Percentiles rank a stretch among this genome's conserved stretches.
Evolutionary conservation across 1,140 invertebrate genomes (phyloP).

Genomic region (Chionoecetes opilio): DNA sequence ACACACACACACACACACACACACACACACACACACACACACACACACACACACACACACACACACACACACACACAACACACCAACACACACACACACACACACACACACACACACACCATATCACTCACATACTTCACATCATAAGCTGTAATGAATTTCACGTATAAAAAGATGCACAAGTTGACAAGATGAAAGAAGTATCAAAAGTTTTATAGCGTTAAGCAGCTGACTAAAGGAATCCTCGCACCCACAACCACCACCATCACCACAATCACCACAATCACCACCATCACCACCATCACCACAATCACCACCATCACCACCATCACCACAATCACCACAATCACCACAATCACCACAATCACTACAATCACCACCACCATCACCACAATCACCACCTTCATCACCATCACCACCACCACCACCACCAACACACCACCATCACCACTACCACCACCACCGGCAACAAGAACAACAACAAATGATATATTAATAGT

Average conservation of each 20-base stretch:
- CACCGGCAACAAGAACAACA: background rate
- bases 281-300: no score
- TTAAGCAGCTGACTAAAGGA: background rate
- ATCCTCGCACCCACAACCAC: background rate
- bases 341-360: no score
- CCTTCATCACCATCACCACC: background rate
- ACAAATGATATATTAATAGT: background rate
- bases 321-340: background rate
- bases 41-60: background rate
- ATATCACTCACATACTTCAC: no score
- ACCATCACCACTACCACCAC: background rate
- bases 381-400: background rate
- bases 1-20: conserved; percentile 23
- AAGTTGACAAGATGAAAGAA: conserved; percentile 4
- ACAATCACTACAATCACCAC: no score
- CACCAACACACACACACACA: background rate
- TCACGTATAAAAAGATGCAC: background rate
- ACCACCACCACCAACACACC: background rate
- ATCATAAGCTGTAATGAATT: background rate
- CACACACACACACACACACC: no score
- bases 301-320: no score
- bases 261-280: background rate
- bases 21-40: no score
- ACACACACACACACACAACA: conserved; percentile 27
- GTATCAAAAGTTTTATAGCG: conserved; percentile 9